These are phyloP conservation scores for Oxycera nigricornis DNA, from an alignment of 2,888 invertebrate genomes.

Conservation along the genomic window DNA sequence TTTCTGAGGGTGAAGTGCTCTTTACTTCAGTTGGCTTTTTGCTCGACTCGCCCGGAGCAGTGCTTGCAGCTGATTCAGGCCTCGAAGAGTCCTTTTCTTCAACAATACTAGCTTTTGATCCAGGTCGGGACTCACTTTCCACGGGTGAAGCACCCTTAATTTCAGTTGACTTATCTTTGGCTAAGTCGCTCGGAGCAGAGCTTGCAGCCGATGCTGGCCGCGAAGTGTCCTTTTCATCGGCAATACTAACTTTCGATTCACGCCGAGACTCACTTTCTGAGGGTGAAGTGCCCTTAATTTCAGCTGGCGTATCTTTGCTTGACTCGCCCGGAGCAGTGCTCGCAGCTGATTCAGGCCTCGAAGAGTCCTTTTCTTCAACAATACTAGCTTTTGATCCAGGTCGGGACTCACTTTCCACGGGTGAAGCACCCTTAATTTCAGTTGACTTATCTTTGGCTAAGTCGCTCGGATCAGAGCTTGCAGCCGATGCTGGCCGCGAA, in stretches of 20 bases:
- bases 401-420: conserved; percentile 44
- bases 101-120: no score
- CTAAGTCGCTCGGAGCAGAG: conserved; percentile 37
- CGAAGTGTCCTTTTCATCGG: conserved; percentile 49
- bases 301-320: conserved; percentile 48
- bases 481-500: conserved; percentile 31
- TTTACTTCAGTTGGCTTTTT: no score
- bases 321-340: conserved; percentile 35
- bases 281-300: no score
- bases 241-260: conserved; percentile 45
- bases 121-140: no score
- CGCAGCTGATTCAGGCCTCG: conserved; percentile 48
- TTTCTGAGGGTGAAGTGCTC: no score
- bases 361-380: conserved; percentile 46
- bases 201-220: conserved; percentile 48
- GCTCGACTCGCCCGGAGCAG: no score
- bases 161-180: no score
- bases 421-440: no score
- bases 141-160: no score
- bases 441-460: no score
- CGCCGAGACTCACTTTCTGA: conserved; percentile 44
- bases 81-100: conserved; percentile 49
- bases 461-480: no score
- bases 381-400: conserved; percentile 44
- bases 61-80: conserved; percentile 40